These are phyloP conservation scores for Mixornis gularis DNA, from an alignment of 2,113 vertebrate species.

Conservation along the genomic window DNA sequence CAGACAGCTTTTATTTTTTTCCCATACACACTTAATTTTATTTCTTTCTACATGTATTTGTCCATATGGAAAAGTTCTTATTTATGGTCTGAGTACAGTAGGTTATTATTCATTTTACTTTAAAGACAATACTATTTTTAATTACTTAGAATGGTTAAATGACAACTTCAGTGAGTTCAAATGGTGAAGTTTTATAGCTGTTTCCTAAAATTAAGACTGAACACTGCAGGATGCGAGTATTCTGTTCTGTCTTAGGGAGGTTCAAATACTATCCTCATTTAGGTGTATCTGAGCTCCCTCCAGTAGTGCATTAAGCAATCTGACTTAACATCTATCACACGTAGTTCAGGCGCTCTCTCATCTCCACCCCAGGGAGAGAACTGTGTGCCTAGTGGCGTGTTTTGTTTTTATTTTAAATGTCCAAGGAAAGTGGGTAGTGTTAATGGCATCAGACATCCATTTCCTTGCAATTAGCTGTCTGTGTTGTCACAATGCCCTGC, in stretches of 20 bases:
- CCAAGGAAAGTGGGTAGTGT: conserved; percentile 25
- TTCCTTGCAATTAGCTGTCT: conserved; percentile 61
- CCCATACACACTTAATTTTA: background rate
- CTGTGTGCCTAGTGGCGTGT: conserved; percentile 23
- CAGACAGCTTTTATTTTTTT: background rate
- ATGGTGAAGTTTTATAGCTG: background rate
- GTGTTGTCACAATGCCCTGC: conserved; percentile 32
- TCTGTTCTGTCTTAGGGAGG: background rate
- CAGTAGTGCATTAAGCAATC: conserved; percentile 36
- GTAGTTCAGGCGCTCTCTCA: conserved; percentile 13
- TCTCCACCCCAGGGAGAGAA: conserved; percentile 52
- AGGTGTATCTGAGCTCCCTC: conserved; percentile 19
- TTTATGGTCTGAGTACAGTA: background rate
- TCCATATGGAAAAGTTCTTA: background rate
- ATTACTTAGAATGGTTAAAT: background rate
- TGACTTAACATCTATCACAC: conserved; percentile 50
- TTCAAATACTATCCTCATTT: conserved; percentile 1
- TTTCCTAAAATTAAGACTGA: background rate
- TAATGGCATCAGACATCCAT: conserved; percentile 53
- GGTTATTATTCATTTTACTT: background rate
- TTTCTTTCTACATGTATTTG: background rate
- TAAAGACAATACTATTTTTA: background rate
- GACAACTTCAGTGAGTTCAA: background rate
- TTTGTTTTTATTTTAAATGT: conserved; percentile 55
- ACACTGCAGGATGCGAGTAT: background rate